Evolutionary conservation across 2,888 invertebrate species (phyloP), one percentile per base, ranked within the genome.

Genomic region (Phoronis australis): DNA sequence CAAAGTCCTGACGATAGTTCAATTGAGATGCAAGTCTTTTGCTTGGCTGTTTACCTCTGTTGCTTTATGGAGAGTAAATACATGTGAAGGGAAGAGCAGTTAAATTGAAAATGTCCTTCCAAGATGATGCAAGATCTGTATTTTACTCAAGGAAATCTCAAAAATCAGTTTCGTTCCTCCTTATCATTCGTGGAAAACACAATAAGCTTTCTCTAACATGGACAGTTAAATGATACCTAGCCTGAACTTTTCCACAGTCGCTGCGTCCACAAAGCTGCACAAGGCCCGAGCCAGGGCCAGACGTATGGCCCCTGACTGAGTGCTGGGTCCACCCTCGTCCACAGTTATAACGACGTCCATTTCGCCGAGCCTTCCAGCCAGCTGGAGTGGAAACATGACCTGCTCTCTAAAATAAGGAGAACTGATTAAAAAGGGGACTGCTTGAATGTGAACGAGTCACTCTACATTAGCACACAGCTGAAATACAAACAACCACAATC

Each of bases 281-380:
- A 95, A 79, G 23, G 86, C 85, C 83, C 84, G 84, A n/a, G 94
- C 82, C 50, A 95, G 85, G 23, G 88, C 94, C 83, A 86, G 87
- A 53, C 95, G 84, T 50, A 95, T 82, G 44, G 91, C 90, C 37
- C 92, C 92, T n/a, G 93, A 83, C 77, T 92, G 88, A 0, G 88
- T 87, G 18, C 87, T 84, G 31, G 82, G 80, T 4, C 74, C 72
- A 5, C 62, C 67, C 2, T 55, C 57, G 1, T 47, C 39, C 6
- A 71, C 68, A 2, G 42, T 50, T 39, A 88, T 90, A 70, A 87
- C 88, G 23, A 95, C 78, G 78, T 96, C 95, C 39, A 94, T 87
- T 75, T 84, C 81, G 42, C 85, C 83, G 49, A 87, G 75, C 83
- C 88, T 82, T 24, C 83, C 84, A 50, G 87, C 83, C 67, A 93